phyloP scores from a whole-genome alignment of 2,888 invertebrate genomes.

The Drepanosiphum platanoidis region DNA sequence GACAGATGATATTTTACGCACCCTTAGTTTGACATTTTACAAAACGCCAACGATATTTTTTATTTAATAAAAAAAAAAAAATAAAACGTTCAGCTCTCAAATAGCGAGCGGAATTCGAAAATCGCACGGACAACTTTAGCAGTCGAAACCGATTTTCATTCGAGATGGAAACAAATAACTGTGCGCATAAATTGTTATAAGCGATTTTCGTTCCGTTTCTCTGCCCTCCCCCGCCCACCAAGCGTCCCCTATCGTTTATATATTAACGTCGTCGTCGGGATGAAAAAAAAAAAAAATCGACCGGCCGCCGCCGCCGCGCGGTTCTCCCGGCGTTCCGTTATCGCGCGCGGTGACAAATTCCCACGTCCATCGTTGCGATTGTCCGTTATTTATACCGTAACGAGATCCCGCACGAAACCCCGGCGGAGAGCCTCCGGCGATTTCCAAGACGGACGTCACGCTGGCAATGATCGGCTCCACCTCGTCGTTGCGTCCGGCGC shows the following conservation, averaged over 20 bases:
- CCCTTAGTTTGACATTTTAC: conserved; percentile 46
- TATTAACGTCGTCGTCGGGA: too few relatives aligned
- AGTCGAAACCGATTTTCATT: conserved; percentile 13
- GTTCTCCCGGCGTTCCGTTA: not conserved
- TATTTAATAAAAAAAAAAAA: not conserved
- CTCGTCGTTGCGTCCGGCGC: not conserved
- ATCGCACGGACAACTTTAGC: not conserved
- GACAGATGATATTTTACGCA: conserved; percentile 44
- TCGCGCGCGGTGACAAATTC: not conserved
- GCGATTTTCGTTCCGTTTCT: not conserved
- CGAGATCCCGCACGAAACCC: not conserved
- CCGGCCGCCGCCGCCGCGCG: too few relatives aligned
- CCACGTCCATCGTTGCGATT: not conserved
- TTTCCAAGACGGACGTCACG: not conserved
- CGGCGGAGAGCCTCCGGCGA: not conserved
- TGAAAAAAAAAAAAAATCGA: too few relatives aligned
- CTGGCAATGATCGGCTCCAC: conserved; percentile 16
- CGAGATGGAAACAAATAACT: not conserved
- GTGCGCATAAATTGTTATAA: not conserved
- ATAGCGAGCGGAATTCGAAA: not conserved
- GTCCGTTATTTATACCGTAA: too few relatives aligned
- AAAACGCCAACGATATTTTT: conserved; percentile 12
- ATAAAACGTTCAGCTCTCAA: not conserved
- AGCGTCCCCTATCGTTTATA: not conserved
- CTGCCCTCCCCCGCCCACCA: too few relatives aligned